Evolutionary conservation across 23 tunicate species (phyloP).

Genomic region (Aplidium turbinatum): DNA sequence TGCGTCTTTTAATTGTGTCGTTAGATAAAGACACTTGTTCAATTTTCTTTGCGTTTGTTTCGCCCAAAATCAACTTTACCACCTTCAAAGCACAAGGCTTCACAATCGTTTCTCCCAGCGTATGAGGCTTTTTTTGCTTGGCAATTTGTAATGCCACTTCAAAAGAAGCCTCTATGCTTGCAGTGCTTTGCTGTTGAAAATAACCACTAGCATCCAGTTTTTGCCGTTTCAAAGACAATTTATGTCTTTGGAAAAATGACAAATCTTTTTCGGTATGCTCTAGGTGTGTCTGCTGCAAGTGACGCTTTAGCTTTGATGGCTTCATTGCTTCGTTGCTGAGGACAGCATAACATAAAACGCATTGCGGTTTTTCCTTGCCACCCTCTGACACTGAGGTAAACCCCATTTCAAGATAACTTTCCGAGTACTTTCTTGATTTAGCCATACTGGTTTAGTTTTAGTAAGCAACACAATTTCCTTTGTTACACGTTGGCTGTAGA

Average conservation of each 20-base stretch:
- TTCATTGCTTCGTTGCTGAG: constrained; percentile 32
- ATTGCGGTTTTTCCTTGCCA: constrained; percentile 17
- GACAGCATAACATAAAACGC: constrained; percentile 35
- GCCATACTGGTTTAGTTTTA: no score
- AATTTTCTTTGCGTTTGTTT: constrained; percentile 25
- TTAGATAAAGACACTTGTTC: constrained; percentile 30
- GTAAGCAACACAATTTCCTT: no score
- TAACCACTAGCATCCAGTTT: constrained; percentile 33
- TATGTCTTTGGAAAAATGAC: constrained; percentile 17
- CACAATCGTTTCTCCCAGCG: constrained; percentile 15
- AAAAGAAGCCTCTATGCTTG: constrained; percentile 23
- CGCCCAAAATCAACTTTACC: constrained; percentile 34
- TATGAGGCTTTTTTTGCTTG: constrained; percentile 29
- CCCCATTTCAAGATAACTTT: no score
- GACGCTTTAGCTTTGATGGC: constrained; percentile 38
- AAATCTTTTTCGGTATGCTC: constrained; percentile 19
- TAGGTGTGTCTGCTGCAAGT: constrained; percentile 30
- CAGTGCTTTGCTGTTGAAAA: constrained; percentile 30
- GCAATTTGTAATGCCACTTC: constrained; percentile 40
- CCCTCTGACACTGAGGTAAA: constrained; percentile 25
- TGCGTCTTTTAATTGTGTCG: constrained; percentile 26
- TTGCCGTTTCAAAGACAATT: constrained; percentile 20
- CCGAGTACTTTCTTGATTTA: no score
- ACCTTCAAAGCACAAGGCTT: constrained; percentile 27
- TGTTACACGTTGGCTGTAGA: no score